Conservation (phyloP, 1,140 invertebrate species). For the Scaptomyza pallida region DNA sequence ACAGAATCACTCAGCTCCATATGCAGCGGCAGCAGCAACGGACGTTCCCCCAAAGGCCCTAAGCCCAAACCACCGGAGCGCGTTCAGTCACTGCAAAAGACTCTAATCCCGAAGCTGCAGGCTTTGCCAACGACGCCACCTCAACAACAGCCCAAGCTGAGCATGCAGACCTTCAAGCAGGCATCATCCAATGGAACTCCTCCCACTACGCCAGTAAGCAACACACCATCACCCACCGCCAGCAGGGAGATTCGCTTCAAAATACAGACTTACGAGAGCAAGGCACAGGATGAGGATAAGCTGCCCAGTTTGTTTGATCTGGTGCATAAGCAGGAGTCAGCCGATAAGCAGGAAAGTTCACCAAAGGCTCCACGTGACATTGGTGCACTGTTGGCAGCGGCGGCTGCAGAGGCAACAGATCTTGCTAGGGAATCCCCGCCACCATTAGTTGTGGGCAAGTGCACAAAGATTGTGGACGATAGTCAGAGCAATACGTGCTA, state of each 20-base stretch:
- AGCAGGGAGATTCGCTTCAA: slow-evolving; percentile 79
- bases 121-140: slow-evolving; percentile 57
- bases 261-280: slow-evolving; percentile 82
- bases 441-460: slow-evolving; percentile 72
- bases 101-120: slow-evolving; percentile 75
- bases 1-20: slow-evolving; percentile 61
- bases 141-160: slow-evolving; percentile 56
- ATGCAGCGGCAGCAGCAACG: slow-evolving; percentile 52
- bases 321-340: slow-evolving; percentile 85
- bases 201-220: slow-evolving; percentile 56
- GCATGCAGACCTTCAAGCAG: slow-evolving; percentile 79
- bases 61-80: slow-evolving; percentile 82
- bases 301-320: slow-evolving; percentile 88
- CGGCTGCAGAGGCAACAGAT: slow-evolving; percentile 61
- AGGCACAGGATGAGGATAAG: slow-evolving; percentile 71
- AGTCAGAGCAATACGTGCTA: slow-evolving; percentile 63
- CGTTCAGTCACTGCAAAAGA: slow-evolving; percentile 73
- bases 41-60: slow-evolving; percentile 63
- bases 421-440: slow-evolving; percentile 66
- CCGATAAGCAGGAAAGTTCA: slow-evolving; percentile 15
- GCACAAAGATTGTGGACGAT: slow-evolving; percentile 72
- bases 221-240: slow-evolving; percentile 56
- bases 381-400: slow-evolving; percentile 56
- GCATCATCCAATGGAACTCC: slow-evolving; percentile 9
- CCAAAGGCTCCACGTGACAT: slow-evolving; percentile 41